Percentiles rank a stretch among this genome's conserved stretches.
These are phyloP conservation scores for Chrysomallon squamiferum DNA, from an alignment of 1,140 invertebrate species.

Conservation along the genomic window DNA sequence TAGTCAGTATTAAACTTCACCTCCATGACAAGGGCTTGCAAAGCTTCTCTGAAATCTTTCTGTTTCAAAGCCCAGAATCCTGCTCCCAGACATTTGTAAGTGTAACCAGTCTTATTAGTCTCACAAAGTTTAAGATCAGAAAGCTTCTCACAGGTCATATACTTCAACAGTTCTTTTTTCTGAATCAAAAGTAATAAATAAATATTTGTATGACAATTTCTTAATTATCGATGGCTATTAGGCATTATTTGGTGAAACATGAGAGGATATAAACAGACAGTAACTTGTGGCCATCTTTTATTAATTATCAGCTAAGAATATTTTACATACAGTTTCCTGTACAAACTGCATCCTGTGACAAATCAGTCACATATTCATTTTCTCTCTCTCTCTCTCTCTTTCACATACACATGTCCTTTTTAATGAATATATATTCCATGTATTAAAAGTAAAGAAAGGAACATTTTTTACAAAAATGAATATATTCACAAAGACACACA, in stretches of 20 bases:
- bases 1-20: too few species aligned
- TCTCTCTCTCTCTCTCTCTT: too few species aligned
- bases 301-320: neutral
- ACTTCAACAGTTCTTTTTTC: constrained; percentile 46
- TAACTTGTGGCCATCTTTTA: neutral
- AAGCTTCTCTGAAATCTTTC: constrained; percentile 53
- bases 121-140: constrained; percentile 46
- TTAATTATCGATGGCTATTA: neutral
- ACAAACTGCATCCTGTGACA: too few species aligned
- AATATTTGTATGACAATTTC: neutral
- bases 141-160: constrained; percentile 41
- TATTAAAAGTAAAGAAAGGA: too few species aligned
- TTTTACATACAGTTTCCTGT: too few species aligned
- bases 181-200: constrained; percentile 12
- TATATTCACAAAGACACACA: too few species aligned
- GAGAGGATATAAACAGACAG: neutral
- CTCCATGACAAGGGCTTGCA: constrained; percentile 52
- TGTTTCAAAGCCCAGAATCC: constrained; percentile 57
- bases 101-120: constrained; percentile 42
- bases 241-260: neutral
- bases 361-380: too few species aligned
- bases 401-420: too few species aligned
- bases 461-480: too few species aligned
- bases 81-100: constrained; percentile 53
- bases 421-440: too few species aligned